phyloP scores from a whole-genome alignment of 2,113 vertebrate genomes.

The Colaptes auratus region DNA sequence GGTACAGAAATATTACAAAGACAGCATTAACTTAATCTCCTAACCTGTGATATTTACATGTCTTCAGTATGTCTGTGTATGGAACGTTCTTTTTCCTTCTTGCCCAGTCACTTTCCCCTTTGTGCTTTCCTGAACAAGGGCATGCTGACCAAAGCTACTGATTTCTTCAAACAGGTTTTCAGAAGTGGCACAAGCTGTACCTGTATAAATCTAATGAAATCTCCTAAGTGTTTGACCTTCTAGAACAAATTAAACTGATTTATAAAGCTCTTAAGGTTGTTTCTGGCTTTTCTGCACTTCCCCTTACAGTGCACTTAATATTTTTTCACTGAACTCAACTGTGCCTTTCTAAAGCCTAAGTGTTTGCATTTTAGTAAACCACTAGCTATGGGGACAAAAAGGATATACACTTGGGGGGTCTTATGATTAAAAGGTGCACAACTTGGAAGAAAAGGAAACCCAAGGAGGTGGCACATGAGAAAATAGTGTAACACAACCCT shows the following conservation, averaged over 20 bases:
- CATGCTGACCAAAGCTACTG: background rate
- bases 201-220: background rate
- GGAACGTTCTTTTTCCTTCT: background rate
- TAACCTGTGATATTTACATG: background rate
- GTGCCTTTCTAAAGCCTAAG: background rate
- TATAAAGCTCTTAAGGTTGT: background rate
- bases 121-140: background rate
- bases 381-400: background rate
- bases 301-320: background rate
- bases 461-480: background rate
- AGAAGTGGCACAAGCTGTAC: background rate
- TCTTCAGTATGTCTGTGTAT: background rate
- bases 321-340: background rate
- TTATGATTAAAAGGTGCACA: background rate
- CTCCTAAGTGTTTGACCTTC: background rate
- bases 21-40: background rate
- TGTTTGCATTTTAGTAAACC: background rate
- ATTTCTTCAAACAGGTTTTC: background rate
- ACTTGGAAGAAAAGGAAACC: background rate
- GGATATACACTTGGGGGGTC: accelerated
- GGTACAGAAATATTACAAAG: background rate
- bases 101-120: background rate
- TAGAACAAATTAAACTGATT: background rate
- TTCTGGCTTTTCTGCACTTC: background rate
- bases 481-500: background rate